A percentile compares a stretch with the other conserved stretches of the same genome.
Evolutionary conservation across 2,113 vertebrate genomes (phyloP).

Genomic region (Neoarius graeffei): DNA sequence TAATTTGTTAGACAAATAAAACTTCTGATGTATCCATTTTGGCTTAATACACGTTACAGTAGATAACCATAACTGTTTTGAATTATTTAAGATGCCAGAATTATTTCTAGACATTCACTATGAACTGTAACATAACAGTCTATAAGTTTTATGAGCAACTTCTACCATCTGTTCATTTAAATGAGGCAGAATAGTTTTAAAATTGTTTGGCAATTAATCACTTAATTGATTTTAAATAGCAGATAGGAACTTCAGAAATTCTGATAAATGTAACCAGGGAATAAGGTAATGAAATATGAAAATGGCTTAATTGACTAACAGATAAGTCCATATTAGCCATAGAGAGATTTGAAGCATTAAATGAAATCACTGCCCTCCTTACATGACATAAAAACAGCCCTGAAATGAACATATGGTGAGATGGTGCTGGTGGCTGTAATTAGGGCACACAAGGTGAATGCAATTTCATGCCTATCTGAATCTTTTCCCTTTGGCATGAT

Average conservation of each 20-base stretch:
- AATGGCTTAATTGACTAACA: not conserved
- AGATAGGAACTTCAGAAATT: not conserved
- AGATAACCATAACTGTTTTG: not conserved
- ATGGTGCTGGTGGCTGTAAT: conserved; percentile 66
- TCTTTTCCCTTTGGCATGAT: conserved; percentile 64
- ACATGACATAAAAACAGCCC: conserved; percentile 34
- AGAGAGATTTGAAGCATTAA: conserved; percentile 24
- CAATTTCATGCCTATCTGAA: conserved; percentile 77
- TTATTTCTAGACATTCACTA: no score
- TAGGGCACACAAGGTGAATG: conserved; percentile 77
- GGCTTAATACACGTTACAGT: not conserved
- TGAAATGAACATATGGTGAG: conserved; percentile 70
- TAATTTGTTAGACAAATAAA: not conserved
- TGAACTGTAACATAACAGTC: not conserved
- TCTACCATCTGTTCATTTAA: not conserved
- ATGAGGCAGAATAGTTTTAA: not conserved
- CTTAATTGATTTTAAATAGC: not conserved
- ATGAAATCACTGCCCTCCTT: conserved; percentile 34
- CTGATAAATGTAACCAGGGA: not conserved
- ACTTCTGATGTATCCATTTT: not conserved
- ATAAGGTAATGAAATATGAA: not conserved
- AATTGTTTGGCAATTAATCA: not conserved
- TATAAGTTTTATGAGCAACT: not conserved
- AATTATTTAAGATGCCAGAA: not conserved
- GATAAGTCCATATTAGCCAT: conserved; percentile 15